A percentile compares a stretch with the other conserved stretches of the same genome.
Conservation (phyloP, 2,888 invertebrate genomes). For the Oegoconia quadripuncta region DNA sequence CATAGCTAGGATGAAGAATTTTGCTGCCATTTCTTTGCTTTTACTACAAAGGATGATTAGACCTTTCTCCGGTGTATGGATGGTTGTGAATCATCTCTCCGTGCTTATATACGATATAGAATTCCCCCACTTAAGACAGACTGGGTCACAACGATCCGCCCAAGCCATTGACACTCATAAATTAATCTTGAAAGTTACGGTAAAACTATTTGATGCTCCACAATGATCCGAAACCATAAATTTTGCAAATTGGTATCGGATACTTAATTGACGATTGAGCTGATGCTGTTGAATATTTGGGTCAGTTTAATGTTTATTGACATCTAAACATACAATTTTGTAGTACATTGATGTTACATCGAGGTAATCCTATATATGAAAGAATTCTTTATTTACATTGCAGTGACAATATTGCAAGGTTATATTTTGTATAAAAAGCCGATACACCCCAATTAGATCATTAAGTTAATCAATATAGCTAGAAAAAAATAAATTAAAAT, state of each 20-base stretch:
- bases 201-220: constrained; percentile 51
- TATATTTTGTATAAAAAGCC: too few species aligned
- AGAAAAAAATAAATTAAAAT: too few species aligned
- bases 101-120: constrained; percentile 61
- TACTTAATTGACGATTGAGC: constrained; percentile 31
- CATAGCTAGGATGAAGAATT: constrained; percentile 45
- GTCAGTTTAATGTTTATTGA: too few species aligned
- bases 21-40: constrained; percentile 47
- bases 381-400: too few species aligned
- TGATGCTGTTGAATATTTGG: too few species aligned
- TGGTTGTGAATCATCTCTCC: constrained; percentile 58
- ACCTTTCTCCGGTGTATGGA: constrained; percentile 58
- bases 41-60: constrained; percentile 28
- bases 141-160: constrained; percentile 51
- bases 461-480: too few species aligned
- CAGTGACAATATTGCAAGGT: too few species aligned
- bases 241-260: constrained; percentile 27
- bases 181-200: constrained; percentile 56
- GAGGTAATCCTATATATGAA: too few species aligned
- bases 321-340: too few species aligned
- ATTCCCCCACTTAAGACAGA: constrained; percentile 51
- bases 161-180: constrained; percentile 62
- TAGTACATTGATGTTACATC: too few species aligned
- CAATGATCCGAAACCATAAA: constrained; percentile 49
- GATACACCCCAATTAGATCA: too few species aligned